phyloP scores from a whole-genome alignment of 2,797 vertebrate genomes.

The Clarias platycephalus region DNA sequence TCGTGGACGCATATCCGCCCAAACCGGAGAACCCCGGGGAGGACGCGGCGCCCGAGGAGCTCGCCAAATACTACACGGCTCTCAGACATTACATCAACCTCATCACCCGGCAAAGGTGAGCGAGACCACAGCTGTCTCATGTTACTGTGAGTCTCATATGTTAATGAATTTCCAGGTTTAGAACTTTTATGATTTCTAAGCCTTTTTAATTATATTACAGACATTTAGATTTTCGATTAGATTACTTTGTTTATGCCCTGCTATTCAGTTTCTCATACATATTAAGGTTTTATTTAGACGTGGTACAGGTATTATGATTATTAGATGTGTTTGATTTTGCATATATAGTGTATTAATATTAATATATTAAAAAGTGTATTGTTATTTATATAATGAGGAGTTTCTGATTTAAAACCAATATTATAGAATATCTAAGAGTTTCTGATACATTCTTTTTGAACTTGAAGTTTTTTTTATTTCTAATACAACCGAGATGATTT shows the following conservation, averaged over 20 bases:
- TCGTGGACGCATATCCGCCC: conserved; percentile 92
- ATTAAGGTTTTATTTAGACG: not conserved
- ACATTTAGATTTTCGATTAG: not conserved
- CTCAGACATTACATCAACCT: conserved; percentile 98
- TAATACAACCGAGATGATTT: not conserved
- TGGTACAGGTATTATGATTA: not conserved
- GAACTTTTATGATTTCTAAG: not conserved
- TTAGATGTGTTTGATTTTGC: not conserved
- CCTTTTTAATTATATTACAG: not conserved
- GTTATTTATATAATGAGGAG: not conserved
- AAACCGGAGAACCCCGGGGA: conserved; percentile 95
- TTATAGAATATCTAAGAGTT: too few species aligned
- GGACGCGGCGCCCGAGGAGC: conserved; percentile 89
- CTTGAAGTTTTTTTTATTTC: not conserved
- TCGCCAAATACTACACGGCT: conserved; percentile 96
- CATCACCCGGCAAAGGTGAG: conserved; percentile 95
- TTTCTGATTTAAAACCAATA: not conserved
- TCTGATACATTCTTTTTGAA: too few species aligned
- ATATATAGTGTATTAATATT: not conserved
- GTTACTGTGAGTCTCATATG: not conserved
- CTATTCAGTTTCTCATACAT: too few species aligned
- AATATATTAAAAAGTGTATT: not conserved
- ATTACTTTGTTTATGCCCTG: not conserved
- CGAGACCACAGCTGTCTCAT: not conserved
- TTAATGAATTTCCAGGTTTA: not conserved